These are phyloP conservation scores for Drosophila ficusphila DNA, from an alignment of 1,140 invertebrate genomes.

Conservation along the genomic window DNA sequence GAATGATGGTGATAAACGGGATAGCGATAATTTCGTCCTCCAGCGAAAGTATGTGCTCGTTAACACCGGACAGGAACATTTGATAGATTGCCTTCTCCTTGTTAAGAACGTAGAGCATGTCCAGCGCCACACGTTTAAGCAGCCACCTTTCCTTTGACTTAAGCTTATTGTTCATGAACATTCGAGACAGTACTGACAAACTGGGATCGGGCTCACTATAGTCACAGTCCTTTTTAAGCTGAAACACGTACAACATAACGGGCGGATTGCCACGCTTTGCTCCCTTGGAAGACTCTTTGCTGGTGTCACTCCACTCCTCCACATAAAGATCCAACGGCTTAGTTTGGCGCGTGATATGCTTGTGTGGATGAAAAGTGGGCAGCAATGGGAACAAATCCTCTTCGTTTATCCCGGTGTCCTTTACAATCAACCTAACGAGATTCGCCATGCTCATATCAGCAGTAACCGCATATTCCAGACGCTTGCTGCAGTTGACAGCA, in stretches of 20 bases:
- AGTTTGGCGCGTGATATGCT: slow-evolving; percentile 8
- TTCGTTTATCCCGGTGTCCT: slow-evolving; percentile 29
- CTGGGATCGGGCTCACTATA: slow-evolving; percentile 8
- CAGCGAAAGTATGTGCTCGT: slow-evolving; percentile 47
- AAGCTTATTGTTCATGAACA: background rate
- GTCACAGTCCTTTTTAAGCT: background rate
- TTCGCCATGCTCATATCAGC: slow-evolving; percentile 77
- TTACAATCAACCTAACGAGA: slow-evolving; percentile 17
- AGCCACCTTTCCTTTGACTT: slow-evolving; percentile 26
- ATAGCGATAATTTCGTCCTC: slow-evolving; percentile 49
- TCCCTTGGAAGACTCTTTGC: slow-evolving; percentile 13
- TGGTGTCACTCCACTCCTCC: slow-evolving; percentile 58
- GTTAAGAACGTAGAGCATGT: slow-evolving; percentile 51
- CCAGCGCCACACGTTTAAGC: slow-evolving; percentile 10
- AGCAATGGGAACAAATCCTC: slow-evolving; percentile 27
- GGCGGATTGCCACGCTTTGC: slow-evolving; percentile 28
- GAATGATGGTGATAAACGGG: slow-evolving; percentile 9
- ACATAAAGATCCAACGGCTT: slow-evolving; percentile 65
- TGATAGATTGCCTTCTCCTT: slow-evolving; percentile 39
- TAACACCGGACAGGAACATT: slow-evolving; percentile 42
- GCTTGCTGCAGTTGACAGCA: slow-evolving; percentile 85
- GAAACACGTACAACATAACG: slow-evolving; percentile 64
- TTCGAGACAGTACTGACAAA: slow-evolving; percentile 12
- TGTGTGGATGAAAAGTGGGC: slow-evolving; percentile 61
- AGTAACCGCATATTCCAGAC: slow-evolving; percentile 86